These are phyloP conservation scores for Herminia tarsipennalis DNA, from an alignment of 2,888 invertebrate species.

Conservation along the genomic window DNA sequence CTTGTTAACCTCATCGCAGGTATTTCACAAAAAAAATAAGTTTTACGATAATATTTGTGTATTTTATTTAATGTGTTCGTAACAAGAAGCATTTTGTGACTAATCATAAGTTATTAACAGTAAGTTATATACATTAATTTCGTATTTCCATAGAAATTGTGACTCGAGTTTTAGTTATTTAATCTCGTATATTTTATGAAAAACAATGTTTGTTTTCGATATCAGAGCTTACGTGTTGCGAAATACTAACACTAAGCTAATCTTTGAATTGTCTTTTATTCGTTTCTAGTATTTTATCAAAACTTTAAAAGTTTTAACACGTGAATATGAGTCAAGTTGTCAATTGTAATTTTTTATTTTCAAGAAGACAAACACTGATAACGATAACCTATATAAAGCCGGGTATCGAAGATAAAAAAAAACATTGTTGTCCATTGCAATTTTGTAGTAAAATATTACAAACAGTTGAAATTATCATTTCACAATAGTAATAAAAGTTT, in stretches of 20 bases:
- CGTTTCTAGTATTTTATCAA: not conserved
- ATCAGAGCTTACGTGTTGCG: slow-evolving; percentile 6
- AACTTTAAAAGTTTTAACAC: not conserved
- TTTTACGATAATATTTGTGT: slow-evolving; percentile 8
- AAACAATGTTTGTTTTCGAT: slow-evolving; percentile 21
- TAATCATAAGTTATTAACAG: not conserved
- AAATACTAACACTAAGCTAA: not conserved
- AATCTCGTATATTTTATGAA: slow-evolving; percentile 4
- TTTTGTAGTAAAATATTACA: too few species aligned
- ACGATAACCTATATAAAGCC: not conserved
- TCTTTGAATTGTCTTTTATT: not conserved
- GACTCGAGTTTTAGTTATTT: slow-evolving; percentile 9
- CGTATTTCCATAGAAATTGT: not conserved
- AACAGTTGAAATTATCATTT: too few species aligned
- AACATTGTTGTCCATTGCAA: too few species aligned
- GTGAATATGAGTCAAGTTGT: not conserved
- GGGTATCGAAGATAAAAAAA: too few species aligned
- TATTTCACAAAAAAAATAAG: slow-evolving; percentile 16
- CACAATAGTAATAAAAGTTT: too few species aligned
- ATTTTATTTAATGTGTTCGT: not conserved
- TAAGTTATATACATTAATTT: slow-evolving; percentile 13
- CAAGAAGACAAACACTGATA: not conserved
- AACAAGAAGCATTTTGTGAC: not conserved
- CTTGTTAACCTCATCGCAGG: slow-evolving; percentile 22
- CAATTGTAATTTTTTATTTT: not conserved